These are phyloP conservation scores for Platyscapa corneri DNA, from an alignment of 1,140 invertebrate species.

Conservation along the genomic window DNA sequence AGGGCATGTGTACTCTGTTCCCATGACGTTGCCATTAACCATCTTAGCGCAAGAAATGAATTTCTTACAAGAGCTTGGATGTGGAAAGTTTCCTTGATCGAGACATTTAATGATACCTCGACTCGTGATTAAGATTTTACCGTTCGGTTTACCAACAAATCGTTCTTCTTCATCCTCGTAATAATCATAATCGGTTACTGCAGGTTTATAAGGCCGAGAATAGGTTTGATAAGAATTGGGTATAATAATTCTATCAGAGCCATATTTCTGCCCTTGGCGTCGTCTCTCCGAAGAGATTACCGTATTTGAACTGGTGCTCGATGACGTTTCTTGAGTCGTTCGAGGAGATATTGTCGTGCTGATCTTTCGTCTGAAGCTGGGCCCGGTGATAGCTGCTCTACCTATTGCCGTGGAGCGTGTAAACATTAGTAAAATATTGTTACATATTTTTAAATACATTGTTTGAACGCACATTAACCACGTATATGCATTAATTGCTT, in stretches of 20 bases:
- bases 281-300: slow-evolving; percentile 60
- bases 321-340: slow-evolving; percentile 55
- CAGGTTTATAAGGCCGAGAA: slow-evolving; percentile 40
- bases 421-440: slow-evolving; percentile 45
- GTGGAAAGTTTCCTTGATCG: slow-evolving; percentile 91
- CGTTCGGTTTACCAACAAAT: slow-evolving; percentile 75
- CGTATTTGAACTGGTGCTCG: slow-evolving; percentile 55
- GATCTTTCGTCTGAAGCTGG: slow-evolving; percentile 67
- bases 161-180: slow-evolving; percentile 79
- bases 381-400: slow-evolving; percentile 22
- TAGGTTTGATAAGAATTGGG: slow-evolving; percentile 49
- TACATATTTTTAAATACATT: background rate
- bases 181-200: slow-evolving; percentile 78
- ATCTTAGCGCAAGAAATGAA: slow-evolving; percentile 91
- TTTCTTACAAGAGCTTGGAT: slow-evolving; percentile 90
- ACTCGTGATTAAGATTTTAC: slow-evolving; percentile 77
- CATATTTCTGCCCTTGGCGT: slow-evolving; percentile 61
- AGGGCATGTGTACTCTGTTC: slow-evolving; percentile 91
- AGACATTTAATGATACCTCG: slow-evolving; percentile 83
- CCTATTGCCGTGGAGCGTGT: slow-evolving; percentile 42
- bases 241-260: slow-evolving; percentile 48
- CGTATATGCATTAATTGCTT: slow-evolving; percentile 48
- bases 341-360: slow-evolving; percentile 72
- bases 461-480: slow-evolving; percentile 47
- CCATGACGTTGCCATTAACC: slow-evolving; percentile 83